A percentile compares a stretch with the other conserved stretches of the same genome.
phyloP scores from a whole-genome alignment of 2,113 vertebrate genomes.

The Ciconia maguari region DNA sequence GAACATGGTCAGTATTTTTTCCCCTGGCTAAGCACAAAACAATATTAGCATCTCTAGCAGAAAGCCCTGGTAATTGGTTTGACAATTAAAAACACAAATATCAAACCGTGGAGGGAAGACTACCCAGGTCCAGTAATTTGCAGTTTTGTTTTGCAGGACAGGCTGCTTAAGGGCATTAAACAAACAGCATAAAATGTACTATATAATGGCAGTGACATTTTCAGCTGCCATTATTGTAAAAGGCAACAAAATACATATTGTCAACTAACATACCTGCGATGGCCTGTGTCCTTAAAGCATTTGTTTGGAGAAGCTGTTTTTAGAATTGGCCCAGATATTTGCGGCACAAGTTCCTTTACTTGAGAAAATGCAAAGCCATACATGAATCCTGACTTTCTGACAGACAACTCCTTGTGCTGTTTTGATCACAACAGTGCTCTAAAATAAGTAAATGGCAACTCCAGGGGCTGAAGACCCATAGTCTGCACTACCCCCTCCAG shows the following conservation, averaged over 20 bases:
- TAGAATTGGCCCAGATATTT: not conserved
- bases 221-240: conserved; percentile 67
- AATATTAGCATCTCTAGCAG: conserved; percentile 39
- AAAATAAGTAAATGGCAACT: not conserved
- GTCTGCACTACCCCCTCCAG: not conserved
- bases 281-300: not conserved
- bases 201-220: conserved; percentile 71
- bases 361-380: not conserved
- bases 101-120: conserved; percentile 56
- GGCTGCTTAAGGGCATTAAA: conserved; percentile 66
- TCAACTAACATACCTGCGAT: conserved; percentile 8
- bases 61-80: conserved; percentile 57
- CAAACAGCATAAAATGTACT: conserved; percentile 44
- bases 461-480: not conserved
- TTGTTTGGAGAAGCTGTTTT: not conserved
- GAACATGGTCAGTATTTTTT: conserved; percentile 12
- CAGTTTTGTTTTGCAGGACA: conserved; percentile 64
- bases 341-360: not conserved
- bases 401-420: not conserved
- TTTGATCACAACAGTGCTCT: not conserved
- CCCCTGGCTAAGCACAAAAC: conserved; percentile 1
- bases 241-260: conserved; percentile 63
- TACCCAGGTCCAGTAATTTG: conserved; percentile 62
- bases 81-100: conserved; percentile 79
- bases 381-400: not conserved